These are phyloP conservation scores for Drosophila punjabiensis DNA, from an alignment of 1,140 invertebrate genomes.

Conservation along the genomic window DNA sequence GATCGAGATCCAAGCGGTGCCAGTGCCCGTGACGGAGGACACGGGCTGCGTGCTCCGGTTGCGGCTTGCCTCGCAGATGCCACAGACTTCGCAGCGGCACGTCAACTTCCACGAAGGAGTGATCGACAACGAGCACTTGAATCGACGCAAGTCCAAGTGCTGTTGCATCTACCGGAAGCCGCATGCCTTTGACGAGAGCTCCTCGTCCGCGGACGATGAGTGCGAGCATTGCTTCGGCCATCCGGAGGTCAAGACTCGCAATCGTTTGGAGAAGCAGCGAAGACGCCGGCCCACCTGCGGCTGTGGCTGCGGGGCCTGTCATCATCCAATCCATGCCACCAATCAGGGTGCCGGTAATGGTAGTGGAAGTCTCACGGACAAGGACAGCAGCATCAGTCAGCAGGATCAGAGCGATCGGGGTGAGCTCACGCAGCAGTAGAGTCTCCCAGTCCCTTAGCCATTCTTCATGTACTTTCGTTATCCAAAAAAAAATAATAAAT, in stretches of 20 bases:
- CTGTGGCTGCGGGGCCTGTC: neutral
- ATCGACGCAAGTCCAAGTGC: conserved; percentile 97
- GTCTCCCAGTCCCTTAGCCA: neutral
- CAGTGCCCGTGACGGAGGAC: neutral
- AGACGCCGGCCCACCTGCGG: neutral
- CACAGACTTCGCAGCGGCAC: conserved; percentile 86
- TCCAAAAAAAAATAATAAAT: neutral
- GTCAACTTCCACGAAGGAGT: conserved; percentile 95
- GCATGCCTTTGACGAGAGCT: conserved; percentile 92
- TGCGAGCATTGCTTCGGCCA: conserved; percentile 95
- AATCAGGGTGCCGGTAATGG: neutral
- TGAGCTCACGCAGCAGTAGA: neutral
- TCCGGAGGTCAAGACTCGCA: conserved; percentile 89
- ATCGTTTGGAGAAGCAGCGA: conserved; percentile 56
- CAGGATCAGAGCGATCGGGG: neutral
- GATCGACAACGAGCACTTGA: conserved; percentile 96
- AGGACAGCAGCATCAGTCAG: no score
- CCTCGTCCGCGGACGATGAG: conserved; percentile 91
- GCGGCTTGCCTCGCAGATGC: conserved; percentile 88
- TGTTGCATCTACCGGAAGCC: conserved; percentile 96
- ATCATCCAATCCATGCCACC: neutral
- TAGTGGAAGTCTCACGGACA: neutral
- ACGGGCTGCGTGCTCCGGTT: conserved; percentile 32
- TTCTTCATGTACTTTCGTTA: neutral
- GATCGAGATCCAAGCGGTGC: neutral